Base-by-base conservation (phyloP, 2,113 vertebrate species). In the Upupa epops region DNA sequence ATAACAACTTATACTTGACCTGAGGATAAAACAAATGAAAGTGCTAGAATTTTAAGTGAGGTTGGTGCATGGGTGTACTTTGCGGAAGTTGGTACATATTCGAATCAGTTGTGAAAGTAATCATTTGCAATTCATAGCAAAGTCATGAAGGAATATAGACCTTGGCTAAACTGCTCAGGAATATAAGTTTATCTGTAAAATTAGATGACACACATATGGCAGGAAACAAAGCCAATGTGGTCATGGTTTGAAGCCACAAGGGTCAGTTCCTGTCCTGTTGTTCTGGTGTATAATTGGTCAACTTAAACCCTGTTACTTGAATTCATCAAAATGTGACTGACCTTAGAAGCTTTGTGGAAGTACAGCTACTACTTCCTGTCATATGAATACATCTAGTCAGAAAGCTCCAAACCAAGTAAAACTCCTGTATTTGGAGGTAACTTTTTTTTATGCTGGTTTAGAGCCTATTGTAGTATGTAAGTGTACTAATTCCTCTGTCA, bases 201-300 rank as follows among this genome's bases (percentile, higher is more conserved):
- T 91, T 82, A 90, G 90, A 94, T 92, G 95, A 93, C 80, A 95
- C 66, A 63, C 32, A 94, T 96, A 83, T 84, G 74, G 77, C 88
- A 96, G 93, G 93, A 96, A 95, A 94, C 90, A 24, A 94, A 96
- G 92, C 51, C 93, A 91, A 11, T 84, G 66, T 93, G 90, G 88
- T 72, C 83, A 59, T 79, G 77, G 90, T 96, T 90, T 76, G 74
- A 82, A 95, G 92, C 71, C 74, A 65, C 37, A 29, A 84, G 81
- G 92, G 92, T 94, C 90, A 94, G 6, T 90, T 94, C 81, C 70
- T 92, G 74, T 89, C 86, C 83, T 82, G 88, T 92, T 90, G 64
- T 63, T 51, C 55, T 42, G 25, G 71, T 85, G 83, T 34, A 31
- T 59, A 87, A 76, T 88, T 83, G 31, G 60, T 78, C 32, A 36